phyloP scores from a whole-genome alignment of 2,888 invertebrate species.

The Lasioglossum malachurum region DNA sequence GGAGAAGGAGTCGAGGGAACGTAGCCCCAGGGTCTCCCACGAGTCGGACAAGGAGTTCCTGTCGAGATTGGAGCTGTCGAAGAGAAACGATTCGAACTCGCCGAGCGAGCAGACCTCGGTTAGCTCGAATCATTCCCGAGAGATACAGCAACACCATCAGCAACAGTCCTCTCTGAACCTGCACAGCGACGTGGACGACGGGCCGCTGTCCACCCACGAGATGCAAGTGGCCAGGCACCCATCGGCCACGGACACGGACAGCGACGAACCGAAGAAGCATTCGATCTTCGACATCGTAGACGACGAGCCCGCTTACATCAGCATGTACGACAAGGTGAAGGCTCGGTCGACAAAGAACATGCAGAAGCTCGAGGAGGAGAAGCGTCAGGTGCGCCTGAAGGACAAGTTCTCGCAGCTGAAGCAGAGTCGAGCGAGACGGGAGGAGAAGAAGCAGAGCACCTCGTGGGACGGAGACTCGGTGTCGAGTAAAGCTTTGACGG shows the following conservation, averaged over 20 bases:
- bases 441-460: constrained; percentile 94
- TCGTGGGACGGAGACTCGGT: constrained; percentile 96
- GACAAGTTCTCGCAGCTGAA: constrained; percentile 96
- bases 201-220: constrained; percentile 80
- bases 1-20: constrained; percentile 81
- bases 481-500: constrained; percentile 83
- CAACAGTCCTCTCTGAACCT: constrained; percentile 76
- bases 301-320: constrained; percentile 95
- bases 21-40: constrained; percentile 81
- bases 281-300: constrained; percentile 96
- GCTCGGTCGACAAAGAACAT: constrained; percentile 97
- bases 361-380: constrained; percentile 96
- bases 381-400: constrained; percentile 90
- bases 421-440: constrained; percentile 94
- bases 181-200: constrained; percentile 82
- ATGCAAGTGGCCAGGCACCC: constrained; percentile 80
- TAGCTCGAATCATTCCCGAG: constrained; percentile 74
- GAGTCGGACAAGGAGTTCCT: constrained; percentile 82
- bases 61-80: constrained; percentile 79
- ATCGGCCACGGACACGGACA: constrained; percentile 87
- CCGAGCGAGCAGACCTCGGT: constrained; percentile 75
- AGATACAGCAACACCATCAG: constrained; percentile 75
- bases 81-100: constrained; percentile 76
- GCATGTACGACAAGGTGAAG: constrained; percentile 99
- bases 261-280: constrained; percentile 94